Evolutionary conservation across 2,113 vertebrate genomes (phyloP).

Genomic region (Pseudorectes ferrugineus): DNA sequence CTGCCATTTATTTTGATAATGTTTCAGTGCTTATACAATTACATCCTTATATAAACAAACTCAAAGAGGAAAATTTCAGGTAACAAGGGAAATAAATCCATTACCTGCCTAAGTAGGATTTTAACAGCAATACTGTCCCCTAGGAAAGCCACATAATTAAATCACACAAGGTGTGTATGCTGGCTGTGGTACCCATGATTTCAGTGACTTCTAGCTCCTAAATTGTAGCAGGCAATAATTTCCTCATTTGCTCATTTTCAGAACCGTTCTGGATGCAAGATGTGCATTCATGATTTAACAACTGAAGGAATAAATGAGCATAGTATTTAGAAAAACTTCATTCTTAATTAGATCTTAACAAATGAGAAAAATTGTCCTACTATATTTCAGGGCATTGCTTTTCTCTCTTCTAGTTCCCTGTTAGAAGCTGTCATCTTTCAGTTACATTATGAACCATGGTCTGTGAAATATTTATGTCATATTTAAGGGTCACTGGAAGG

Average conservation of each 20-base stretch:
- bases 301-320: neutral
- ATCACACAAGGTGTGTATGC: neutral
- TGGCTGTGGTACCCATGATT: neutral
- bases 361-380: neutral
- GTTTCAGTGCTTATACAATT: neutral
- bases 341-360: neutral
- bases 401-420: neutral
- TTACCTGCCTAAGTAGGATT: neutral
- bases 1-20: neutral
- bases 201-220: neutral
- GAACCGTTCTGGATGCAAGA: neutral
- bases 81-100: neutral
- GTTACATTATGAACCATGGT: neutral
- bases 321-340: neutral
- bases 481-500: conserved; percentile 29
- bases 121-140: neutral
- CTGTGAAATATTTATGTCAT: conserved; percentile 22
- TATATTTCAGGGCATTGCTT: neutral
- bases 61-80: neutral
- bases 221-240: neutral
- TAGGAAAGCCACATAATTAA: neutral
- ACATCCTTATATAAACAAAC: neutral
- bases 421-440: neutral
- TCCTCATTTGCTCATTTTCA: neutral
- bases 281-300: neutral